A percentile compares a stretch with the other conserved stretches of the same genome.
Evolutionary conservation across 1,140 invertebrate species (phyloP).

Genomic region (Apis cerana): DNA sequence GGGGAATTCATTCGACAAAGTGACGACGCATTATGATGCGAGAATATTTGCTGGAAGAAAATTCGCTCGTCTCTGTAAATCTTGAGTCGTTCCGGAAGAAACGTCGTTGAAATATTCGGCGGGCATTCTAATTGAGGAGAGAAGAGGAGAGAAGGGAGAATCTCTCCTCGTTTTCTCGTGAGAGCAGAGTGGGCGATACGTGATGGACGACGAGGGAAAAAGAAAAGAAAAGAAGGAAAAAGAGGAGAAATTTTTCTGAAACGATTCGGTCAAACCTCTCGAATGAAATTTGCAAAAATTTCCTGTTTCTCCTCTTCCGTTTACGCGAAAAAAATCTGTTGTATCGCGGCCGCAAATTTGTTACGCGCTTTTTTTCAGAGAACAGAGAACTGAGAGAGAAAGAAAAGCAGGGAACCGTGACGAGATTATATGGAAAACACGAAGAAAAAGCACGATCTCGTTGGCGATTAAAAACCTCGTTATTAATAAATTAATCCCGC

Average conservation of each 20-base stretch:
- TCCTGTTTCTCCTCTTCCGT: neutral
- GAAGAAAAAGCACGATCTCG: conserved; percentile 34
- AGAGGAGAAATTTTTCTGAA: neutral
- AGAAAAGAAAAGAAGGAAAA: neutral
- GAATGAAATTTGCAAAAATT: neutral
- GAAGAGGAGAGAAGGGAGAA: neutral
- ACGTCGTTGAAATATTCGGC: conserved; percentile 48
- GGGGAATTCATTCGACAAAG: conserved; percentile 55
- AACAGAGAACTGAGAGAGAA: neutral
- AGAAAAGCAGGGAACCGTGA: neutral
- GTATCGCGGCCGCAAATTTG: conserved; percentile 31
- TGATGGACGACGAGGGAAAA: neutral
- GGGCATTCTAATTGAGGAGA: conserved; percentile 37
- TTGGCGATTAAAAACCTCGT: conserved; percentile 36
- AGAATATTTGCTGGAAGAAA: conserved; percentile 50
- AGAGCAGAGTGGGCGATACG: neutral
- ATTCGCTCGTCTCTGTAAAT: conserved; percentile 54
- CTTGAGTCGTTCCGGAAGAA: conserved; percentile 34
- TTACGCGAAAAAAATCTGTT: conserved; percentile 40
- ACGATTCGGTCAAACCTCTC: neutral
- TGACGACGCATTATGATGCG: conserved; percentile 55
- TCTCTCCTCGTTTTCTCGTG: neutral
- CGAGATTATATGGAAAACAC: conserved; percentile 1
- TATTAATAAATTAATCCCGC: conserved; percentile 1
- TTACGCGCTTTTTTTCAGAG: conserved; percentile 23